Evolutionary conservation across 2,888 invertebrate genomes (phyloP), one percentile per base, ranked within the genome.

Genomic region (Parapristionchus giblindavisi): DNA sequence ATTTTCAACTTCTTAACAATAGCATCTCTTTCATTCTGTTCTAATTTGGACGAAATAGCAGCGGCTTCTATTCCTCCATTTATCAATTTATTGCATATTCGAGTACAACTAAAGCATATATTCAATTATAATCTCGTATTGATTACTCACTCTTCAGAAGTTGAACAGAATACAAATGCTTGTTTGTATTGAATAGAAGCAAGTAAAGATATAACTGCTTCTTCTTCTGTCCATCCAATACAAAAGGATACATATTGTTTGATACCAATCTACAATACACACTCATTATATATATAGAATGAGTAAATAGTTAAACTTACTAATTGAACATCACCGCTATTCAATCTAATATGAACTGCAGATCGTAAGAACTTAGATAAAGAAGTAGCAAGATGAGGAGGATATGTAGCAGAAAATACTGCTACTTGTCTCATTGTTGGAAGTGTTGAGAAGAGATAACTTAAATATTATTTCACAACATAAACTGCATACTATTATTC

Each of bases 341-440:
- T 92, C 11, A 95, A 76, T 54, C 85, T 75, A 61, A 86, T 75
- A 40, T 84, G 75, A 21, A 82, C 76, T 5, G 83, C 81, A 24
- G 81, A 75, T 24, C 77, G 66, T 78, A 86, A 83, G 63, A 80
- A 93, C 66, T 91, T 91, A 38, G 91, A 90, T 71, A 97, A 90
- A 80, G 93, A 92, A 21, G 90, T 89, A 81, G 93, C 92, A 68
- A 95, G 89, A 76, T 91, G 91, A 77, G 92, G 91, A 24, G 94
- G 92, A 89, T 94, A 97, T 21, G 98, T 98, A 6, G 98, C 98
- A 89, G 96, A 96, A 66, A 94, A 92, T 75, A 95, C 93, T 78
- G 98, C 92, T 27, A 95, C 92, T 91, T 99, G 98, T 87, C 94
- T 94, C 80, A 92, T 92, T 32, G 89, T 88, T 1, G 94, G 94